Percentiles rank a stretch among this genome's conserved stretches.
Conservation (phyloP, 2,797 vertebrate genomes). For the Trichosurus vulpecula region DNA sequence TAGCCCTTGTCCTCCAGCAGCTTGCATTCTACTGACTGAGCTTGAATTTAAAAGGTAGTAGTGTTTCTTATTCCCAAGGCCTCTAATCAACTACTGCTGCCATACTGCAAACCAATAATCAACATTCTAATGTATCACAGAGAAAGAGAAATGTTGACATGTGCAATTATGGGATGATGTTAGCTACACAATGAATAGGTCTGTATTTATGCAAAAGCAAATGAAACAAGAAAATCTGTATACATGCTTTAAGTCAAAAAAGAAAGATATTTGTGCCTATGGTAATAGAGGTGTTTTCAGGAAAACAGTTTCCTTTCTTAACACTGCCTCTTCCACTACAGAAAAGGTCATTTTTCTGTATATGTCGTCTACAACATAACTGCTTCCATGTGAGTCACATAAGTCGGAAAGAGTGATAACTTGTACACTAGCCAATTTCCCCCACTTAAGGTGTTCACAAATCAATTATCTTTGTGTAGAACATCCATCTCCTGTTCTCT, state of each 20-base stretch:
- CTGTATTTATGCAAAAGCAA: constrained; percentile 33
- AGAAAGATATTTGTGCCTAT: background rate
- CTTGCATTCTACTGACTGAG: background rate
- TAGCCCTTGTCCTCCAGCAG: background rate
- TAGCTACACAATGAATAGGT: background rate
- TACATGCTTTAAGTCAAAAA: constrained; percentile 21
- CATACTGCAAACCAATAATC: background rate
- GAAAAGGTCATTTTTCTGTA: background rate
- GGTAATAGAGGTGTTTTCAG: constrained; percentile 17
- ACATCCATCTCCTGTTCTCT: constrained; percentile 16
- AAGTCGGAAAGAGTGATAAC: background rate
- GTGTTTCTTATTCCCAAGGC: background rate
- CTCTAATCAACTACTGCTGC: constrained; percentile 5
- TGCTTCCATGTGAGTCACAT: constrained; percentile 9
- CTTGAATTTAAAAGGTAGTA: background rate
- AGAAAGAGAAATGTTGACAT: background rate
- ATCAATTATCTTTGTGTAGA: constrained; percentile 39
- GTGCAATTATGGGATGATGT: background rate
- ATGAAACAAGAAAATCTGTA: constrained; percentile 23
- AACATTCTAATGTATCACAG: background rate
- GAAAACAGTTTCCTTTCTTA: constrained; percentile 2
- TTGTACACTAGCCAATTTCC: constrained; percentile 2
- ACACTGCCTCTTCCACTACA: background rate
- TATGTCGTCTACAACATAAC: background rate
- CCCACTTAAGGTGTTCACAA: background rate